Evolutionary conservation across 2,797 vertebrate genomes (phyloP), one percentile per base, ranked within the genome.

Genomic region (Bradypodion ventrale): DNA sequence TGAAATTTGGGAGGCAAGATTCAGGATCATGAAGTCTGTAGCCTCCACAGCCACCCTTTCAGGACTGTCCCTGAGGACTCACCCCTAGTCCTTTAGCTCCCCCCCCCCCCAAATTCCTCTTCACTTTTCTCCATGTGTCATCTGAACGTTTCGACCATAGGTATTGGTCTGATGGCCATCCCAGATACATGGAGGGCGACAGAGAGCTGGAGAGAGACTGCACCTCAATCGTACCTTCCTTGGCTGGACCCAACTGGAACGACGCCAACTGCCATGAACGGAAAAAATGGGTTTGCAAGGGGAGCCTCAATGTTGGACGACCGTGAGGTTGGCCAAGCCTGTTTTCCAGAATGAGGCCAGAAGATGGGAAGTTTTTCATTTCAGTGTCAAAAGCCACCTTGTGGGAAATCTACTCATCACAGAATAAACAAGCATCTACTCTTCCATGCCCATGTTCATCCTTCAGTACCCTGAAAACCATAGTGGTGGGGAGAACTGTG

Each of bases 281-380:
- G 21, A 56, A 75, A 2, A 12, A 9, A 35, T 85, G 83, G 83
- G 44, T 85, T 12, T 85, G 83, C 13, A 85, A 85, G n/a, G 70
- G 66, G 40, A 80, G 9, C 1, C 37, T 80, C 1, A 35, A 29
- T 1, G 2, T 15, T 0, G 12, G 13, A 29, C 1, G 5, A 52
- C 27, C 19, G 6, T 72, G 63, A 84, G 42, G 49, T 23, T 10
- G 21, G 25, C 15, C 37, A 29, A 37, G 27, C 56, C 10, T 37
- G 27, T 19, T 10, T 56, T 15, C 13, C 8, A 1, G 19, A 32
- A 4, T 10, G 10, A 6, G 4, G 0, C 15, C 29, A 12, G 32
- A 16, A n/a, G 9, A 72, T 40, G 13, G 8, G 29, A 27, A 32
- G 15, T 10, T 74, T 70, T 70, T 68, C 70, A 66, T 23, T 35